Base-by-base conservation (phyloP, 1,140 invertebrate species). In the Temnothorax longispinosus region DNA sequence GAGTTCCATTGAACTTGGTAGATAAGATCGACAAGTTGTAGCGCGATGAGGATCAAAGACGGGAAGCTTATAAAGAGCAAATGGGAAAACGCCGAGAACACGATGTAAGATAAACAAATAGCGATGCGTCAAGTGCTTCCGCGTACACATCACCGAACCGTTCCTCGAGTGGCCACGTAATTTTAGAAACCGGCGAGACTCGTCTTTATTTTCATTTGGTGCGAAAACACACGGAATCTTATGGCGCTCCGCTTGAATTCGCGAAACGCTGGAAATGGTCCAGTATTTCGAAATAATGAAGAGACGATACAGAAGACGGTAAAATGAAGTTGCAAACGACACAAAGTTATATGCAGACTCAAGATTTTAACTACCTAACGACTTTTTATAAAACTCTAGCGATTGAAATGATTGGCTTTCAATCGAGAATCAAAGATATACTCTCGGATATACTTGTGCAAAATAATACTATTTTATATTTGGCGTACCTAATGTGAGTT, bases 151-250 rank as follows among this genome's bases (percentile, higher is more conserved):
- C 35, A 21, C 47, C n/a, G 44, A 50, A 4, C 50, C 5, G 44
- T 67, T 88, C 38, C 69, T 88, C 75, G 69, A 76, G 65, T 67
- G 47, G 44, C 7, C 69, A 85, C 52, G 47, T 91, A 92, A 92
- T 88, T 92, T 92, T 92, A 89, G 89, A 91, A 90, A 71, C 82
- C 88, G 85, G 72, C 86, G 78, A 86, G 78, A 87, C 81, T 81
- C 65, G 76, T 87, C 87, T 90, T 90, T 90, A 92, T 91, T 91
- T 92, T 88, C 74, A 92, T 88, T 87, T 41, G 15, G 35, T 0
- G 62, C 72, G 52, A 62, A 54, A 11, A 62, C n/a, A 75, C 47
- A 21, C 47, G 56, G n/a, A 41, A 27, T 38, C 76, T 74, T 71
- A 44, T 60, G 8, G n/a, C 50, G 21, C 27, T 54, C 67, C n/a